Percentiles rank a stretch among this genome's conserved stretches.
Conservation (phyloP, 2,797 vertebrate species). For the Rhincodon typus region DNA sequence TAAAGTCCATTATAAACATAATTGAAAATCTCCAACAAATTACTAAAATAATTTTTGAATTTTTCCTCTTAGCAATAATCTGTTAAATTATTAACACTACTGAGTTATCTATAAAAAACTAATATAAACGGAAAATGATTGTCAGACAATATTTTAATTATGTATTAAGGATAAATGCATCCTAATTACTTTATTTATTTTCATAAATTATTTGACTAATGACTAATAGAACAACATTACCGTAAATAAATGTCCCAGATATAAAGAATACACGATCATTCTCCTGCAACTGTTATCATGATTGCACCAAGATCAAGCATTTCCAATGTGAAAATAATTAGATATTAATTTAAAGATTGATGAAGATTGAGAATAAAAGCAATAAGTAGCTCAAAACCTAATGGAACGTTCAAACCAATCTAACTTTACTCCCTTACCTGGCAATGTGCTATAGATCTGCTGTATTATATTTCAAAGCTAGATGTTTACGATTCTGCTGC, state of each 20-base stretch:
- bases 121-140: background rate
- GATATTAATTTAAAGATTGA: background rate
- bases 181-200: background rate
- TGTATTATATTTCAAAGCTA: background rate
- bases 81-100: background rate
- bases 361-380: background rate
- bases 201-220: background rate
- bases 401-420: background rate
- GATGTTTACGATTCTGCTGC: background rate
- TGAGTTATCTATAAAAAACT: background rate
- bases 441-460: background rate
- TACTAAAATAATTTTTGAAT: background rate
- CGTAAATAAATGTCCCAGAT: background rate
- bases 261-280: background rate
- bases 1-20: background rate
- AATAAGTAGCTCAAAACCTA: background rate
- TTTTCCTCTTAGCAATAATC: background rate
- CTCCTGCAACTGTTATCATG: background rate
- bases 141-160: background rate
- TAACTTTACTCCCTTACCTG: background rate
- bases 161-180: background rate
- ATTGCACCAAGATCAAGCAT: background rate
- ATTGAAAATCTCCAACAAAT: background rate
- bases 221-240: background rate
- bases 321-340: background rate